phyloP scores from a whole-genome alignment of 2,888 invertebrate species.

The Automeris io region DNA sequence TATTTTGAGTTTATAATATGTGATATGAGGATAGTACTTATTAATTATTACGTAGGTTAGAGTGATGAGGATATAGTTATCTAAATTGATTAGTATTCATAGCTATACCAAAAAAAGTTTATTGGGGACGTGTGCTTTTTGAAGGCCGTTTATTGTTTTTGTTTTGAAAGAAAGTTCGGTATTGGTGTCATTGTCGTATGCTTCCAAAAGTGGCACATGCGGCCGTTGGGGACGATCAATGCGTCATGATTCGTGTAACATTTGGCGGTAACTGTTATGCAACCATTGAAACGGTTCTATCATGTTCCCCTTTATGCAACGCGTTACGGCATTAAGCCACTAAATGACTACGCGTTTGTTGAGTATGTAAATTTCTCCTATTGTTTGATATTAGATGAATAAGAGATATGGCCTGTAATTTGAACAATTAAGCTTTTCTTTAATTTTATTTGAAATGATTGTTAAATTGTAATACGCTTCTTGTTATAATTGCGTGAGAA shows the following conservation, averaged over 20 bases:
- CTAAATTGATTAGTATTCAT: too few relatives aligned
- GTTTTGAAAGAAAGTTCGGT: slow-evolving; percentile 53
- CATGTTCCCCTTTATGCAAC: slow-evolving; percentile 44
- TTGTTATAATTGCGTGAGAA: too few relatives aligned
- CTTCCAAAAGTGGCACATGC: slow-evolving; percentile 47
- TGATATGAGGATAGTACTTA: too few relatives aligned
- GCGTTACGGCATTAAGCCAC: slow-evolving; percentile 27
- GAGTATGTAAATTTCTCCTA: slow-evolving; percentile 29
- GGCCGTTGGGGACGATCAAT: slow-evolving; percentile 39
- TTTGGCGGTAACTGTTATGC: slow-evolving; percentile 40
- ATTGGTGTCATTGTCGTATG: slow-evolving; percentile 64
- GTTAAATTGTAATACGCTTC: neutral
- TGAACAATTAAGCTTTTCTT: slow-evolving; percentile 9
- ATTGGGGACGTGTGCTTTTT: too few relatives aligned
- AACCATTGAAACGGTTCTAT: slow-evolving; percentile 46
- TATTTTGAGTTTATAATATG: too few relatives aligned
- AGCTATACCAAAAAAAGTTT: too few relatives aligned
- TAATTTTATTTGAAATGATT: slow-evolving; percentile 1
- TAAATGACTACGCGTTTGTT: slow-evolving; percentile 16
- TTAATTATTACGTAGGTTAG: too few relatives aligned
- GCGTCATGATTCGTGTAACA: slow-evolving; percentile 59
- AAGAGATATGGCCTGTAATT: neutral
- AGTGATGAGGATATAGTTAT: too few relatives aligned
- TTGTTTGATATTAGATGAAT: slow-evolving; percentile 20
- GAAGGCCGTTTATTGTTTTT: slow-evolving; percentile 51